A percentile compares a stretch with the other conserved stretches of the same genome.
These are phyloP conservation scores for Chalcosyrphus nemorum DNA, from an alignment of 2,888 invertebrate species.

Conservation along the genomic window DNA sequence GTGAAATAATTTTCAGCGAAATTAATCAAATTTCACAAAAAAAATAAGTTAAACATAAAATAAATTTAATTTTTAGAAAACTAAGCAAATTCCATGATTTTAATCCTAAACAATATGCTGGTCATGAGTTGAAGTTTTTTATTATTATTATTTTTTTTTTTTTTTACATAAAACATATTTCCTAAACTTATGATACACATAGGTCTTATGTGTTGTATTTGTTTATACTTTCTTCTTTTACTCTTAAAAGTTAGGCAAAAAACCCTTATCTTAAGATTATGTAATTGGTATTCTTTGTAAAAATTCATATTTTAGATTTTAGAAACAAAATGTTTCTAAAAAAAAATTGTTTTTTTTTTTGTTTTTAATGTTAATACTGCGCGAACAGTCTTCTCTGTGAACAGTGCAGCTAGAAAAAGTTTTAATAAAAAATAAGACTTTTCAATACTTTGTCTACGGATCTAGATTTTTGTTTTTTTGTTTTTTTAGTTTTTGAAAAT, in stretches of 20 bases:
- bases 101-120: constrained; percentile 49
- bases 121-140: constrained; percentile 13
- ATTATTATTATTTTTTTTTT: background rate
- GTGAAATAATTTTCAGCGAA: constrained; percentile 17
- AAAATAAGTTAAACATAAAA: background rate
- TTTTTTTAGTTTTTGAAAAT: constrained; percentile 6
- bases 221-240: constrained; percentile 1
- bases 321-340: constrained; percentile 51
- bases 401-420: constrained; percentile 78
- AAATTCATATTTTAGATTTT: constrained; percentile 54
- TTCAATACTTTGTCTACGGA: constrained; percentile 53
- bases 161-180: constrained; percentile 51
- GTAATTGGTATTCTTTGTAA: constrained; percentile 73
- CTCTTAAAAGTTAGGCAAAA: constrained; percentile 63
- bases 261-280: constrained; percentile 72
- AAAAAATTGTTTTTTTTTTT: constrained; percentile 35
- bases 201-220: background rate
- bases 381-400: constrained; percentile 79
- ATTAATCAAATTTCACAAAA: no score
- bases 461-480: constrained; percentile 15
- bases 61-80: background rate
- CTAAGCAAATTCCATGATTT: background rate
- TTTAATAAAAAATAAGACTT: constrained; percentile 66
- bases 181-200: constrained; percentile 29
- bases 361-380: constrained; percentile 75